Base-by-base conservation (phyloP, 2,888 invertebrate genomes). In the Thereva nobilitata region DNA sequence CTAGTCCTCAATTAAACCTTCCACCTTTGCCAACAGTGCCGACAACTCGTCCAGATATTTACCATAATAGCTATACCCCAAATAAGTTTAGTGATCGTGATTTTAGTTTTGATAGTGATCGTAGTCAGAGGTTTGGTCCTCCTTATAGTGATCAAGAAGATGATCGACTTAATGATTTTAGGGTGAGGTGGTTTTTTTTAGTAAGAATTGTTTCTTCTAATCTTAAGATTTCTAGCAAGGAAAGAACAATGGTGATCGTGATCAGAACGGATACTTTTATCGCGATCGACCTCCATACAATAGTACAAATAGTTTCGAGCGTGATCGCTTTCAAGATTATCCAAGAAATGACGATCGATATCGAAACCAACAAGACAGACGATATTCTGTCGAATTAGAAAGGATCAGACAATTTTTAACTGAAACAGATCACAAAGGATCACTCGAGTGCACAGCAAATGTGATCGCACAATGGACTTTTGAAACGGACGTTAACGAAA, bases 401-500 rank as follows among this genome's bases (percentile, higher is more conserved):
- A 79, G 77, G 57, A 54, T 80, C 40, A 75, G 79, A 2, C 76
- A 86, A 70, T 83, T 90, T 49, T 77, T 93, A 70, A 84, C 86
- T 50, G 87, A 89, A 68, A 84, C 91, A 37, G 93, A 93, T 76
- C 85, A 88, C 40, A 87, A 89, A 74, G 87, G 91, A 7, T 89
- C 92, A 0, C 87, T 89, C 76, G 89, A 91, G 78, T 93, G 93
- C 75, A 91, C 91, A 0, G 88, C 88, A 59, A 93, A 93, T 78
- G 93, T 93, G n/a, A 89, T 87, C 0, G 91, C 92, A 1, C 93
- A 93, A 76, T 93, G 93, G 93, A 89, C 89, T 77, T 93, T 92
- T 75, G 93, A 93, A 80, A 93, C 93, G 4, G 89, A 93, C 76
- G 91, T 93, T 45, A 92, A 91, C 80, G 90, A 91, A 78, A 87